Evolutionary conservation across 2,797 vertebrate genomes (phyloP).

Genomic region (Platyrinchus mystaceus): DNA sequence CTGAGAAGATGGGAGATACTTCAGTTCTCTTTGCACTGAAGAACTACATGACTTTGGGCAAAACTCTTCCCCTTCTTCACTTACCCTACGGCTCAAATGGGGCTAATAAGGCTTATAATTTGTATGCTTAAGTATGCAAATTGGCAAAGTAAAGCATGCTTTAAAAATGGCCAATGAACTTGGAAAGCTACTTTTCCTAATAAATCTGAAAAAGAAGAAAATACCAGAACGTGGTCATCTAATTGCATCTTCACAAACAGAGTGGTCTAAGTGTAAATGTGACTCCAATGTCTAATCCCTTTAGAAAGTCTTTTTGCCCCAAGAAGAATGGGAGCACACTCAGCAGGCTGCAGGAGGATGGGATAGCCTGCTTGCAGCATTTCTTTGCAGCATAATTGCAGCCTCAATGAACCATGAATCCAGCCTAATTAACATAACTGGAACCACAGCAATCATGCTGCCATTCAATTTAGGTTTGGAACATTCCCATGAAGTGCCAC

Average conservation of each 20-base stretch:
- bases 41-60: neutral
- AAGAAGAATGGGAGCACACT: conserved; percentile 53
- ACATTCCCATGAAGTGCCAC: conserved; percentile 54
- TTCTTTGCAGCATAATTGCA: conserved; percentile 72
- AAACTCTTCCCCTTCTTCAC: neutral
- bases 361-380: conserved; percentile 63
- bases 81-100: conserved; percentile 1
- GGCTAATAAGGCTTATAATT: conserved; percentile 56
- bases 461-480: conserved; percentile 69
- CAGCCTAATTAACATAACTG: conserved; percentile 74
- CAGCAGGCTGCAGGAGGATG: conserved; percentile 66
- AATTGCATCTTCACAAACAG: neutral
- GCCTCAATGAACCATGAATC: conserved; percentile 74
- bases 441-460: conserved; percentile 70
- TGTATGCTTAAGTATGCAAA: conserved; percentile 39
- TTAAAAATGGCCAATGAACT: neutral
- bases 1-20: neutral
- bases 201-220: neutral
- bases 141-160: neutral
- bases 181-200: neutral
- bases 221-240: neutral
- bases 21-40: neutral
- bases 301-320: conserved; percentile 54
- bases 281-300: neutral
- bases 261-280: neutral